Conservation (phyloP, 2,888 invertebrate genomes). For the Embidobia sp. region DNA sequence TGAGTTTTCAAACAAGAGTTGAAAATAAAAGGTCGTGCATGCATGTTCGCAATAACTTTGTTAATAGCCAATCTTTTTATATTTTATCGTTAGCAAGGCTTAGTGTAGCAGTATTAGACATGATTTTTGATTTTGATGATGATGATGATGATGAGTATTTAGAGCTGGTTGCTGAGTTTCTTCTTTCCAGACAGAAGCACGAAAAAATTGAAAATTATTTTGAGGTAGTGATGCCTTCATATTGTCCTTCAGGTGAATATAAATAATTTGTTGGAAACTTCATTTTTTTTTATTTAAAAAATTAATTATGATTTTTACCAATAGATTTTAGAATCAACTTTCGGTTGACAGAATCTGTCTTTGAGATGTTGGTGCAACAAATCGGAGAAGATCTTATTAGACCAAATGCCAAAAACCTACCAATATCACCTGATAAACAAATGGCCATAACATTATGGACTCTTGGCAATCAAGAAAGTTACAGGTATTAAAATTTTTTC, state of each 20-base stretch:
- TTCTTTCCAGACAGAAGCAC: not conserved
- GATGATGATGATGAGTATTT: not conserved
- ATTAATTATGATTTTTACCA: not conserved
- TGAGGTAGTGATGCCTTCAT: not conserved
- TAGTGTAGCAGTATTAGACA: not conserved
- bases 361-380: not conserved
- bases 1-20: too few species aligned
- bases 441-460: conserved; percentile 4
- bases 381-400: not conserved
- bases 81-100: not conserved
- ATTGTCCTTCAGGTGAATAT: conserved; percentile 6
- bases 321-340: conserved; percentile 9
- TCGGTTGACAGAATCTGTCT: not conserved
- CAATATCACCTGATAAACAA: not conserved
- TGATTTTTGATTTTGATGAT: not conserved
- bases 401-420: not conserved
- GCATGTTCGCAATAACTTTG: too few species aligned
- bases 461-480: conserved; percentile 15
- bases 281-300: too few species aligned
- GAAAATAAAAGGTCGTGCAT: too few species aligned
- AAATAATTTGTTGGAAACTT: too few species aligned
- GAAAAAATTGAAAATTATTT: conserved; percentile 9
- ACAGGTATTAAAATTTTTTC: not conserved
- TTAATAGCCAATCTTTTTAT: not conserved
- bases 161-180: not conserved